A percentile compares a stretch with the other conserved stretches of the same genome.
phyloP scores from a whole-genome alignment of 2,888 invertebrate species.

The Drosophila quinaria region DNA sequence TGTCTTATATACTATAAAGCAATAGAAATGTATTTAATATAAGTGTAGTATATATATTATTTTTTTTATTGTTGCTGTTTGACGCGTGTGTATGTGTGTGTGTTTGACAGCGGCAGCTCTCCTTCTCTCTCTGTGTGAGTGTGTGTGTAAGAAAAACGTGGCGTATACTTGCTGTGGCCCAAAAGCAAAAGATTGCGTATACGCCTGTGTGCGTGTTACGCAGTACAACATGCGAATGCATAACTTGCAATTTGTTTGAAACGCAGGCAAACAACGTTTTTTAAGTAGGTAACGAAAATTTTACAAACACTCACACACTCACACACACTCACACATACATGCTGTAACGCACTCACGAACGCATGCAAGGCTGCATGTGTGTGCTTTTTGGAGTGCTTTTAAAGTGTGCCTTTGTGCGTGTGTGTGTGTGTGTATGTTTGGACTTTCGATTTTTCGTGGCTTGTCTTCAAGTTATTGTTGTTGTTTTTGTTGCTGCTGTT shows the following conservation, averaged over 20 bases:
- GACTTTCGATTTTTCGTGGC: conserved; percentile 76
- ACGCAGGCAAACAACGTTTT: conserved; percentile 35
- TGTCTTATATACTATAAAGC: not conserved
- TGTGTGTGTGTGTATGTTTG: conserved; percentile 51
- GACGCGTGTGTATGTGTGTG: conserved; percentile 35
- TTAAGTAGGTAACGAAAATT: conserved; percentile 73
- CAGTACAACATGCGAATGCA: conserved; percentile 46
- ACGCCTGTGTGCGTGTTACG: conserved; percentile 67
- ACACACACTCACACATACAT: conserved; percentile 1
- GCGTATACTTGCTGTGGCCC: conserved; percentile 73
- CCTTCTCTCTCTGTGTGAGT: conserved; percentile 15
- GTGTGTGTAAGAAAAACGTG: conserved; percentile 67
- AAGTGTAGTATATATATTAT: conserved; percentile 3
- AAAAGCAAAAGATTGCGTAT: conserved; percentile 71
- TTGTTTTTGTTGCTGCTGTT: conserved; percentile 21
- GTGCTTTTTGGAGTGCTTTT: conserved; percentile 48
- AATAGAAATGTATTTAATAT: not conserved
- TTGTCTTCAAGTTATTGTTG: conserved; percentile 63
- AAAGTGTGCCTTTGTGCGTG: conserved; percentile 41
- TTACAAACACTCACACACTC: conserved; percentile 28
- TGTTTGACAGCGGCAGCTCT: conserved; percentile 26
- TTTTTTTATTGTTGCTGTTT: conserved; percentile 42
- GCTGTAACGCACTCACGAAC: conserved; percentile 4
- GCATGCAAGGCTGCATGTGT: conserved; percentile 15
- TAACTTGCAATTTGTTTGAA: conserved; percentile 69